Percentiles rank a stretch among this genome's conserved stretches.
These are phyloP conservation scores for Falcaria lacertinaria DNA, from an alignment of 2,888 invertebrate genomes.

Conservation along the genomic window DNA sequence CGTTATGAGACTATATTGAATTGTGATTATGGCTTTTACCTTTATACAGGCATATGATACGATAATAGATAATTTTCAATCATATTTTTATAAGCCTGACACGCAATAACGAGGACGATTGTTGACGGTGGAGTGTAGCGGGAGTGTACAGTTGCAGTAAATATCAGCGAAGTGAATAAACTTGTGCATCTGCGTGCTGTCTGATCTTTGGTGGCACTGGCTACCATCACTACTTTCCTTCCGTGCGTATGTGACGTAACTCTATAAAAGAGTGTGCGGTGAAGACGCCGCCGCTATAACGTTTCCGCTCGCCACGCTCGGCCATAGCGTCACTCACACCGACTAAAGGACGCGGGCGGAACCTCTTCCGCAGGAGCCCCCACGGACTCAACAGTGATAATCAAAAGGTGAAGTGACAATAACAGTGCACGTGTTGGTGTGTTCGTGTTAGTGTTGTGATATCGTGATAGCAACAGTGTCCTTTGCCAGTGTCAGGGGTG, in stretches of 20 bases:
- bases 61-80: no score
- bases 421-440: conserved; percentile 53
- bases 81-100: no score
- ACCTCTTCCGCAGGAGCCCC: conserved; percentile 67
- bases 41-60: no score
- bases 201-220: conserved; percentile 54
- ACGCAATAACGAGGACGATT: background rate
- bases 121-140: background rate
- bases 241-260: conserved; percentile 77
- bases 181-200: conserved; percentile 47
- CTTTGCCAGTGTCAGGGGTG: conserved; percentile 34
- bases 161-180: no score
- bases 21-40: no score
- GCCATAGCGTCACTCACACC: conserved; percentile 68
- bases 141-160: conserved; percentile 7
- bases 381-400: conserved; percentile 65
- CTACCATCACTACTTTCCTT: conserved; percentile 78
- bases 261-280: conserved; percentile 76
- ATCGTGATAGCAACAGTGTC: conserved; percentile 55
- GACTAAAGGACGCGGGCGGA: conserved; percentile 72
- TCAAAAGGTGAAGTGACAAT: conserved; percentile 53
- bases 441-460: conserved; percentile 65
- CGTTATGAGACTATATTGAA: no score
- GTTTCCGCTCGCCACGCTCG: conserved; percentile 76
- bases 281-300: conserved; percentile 78